Conservation (phyloP, 2,113 vertebrate species). For the Aspidoscelis tigris region DNA sequence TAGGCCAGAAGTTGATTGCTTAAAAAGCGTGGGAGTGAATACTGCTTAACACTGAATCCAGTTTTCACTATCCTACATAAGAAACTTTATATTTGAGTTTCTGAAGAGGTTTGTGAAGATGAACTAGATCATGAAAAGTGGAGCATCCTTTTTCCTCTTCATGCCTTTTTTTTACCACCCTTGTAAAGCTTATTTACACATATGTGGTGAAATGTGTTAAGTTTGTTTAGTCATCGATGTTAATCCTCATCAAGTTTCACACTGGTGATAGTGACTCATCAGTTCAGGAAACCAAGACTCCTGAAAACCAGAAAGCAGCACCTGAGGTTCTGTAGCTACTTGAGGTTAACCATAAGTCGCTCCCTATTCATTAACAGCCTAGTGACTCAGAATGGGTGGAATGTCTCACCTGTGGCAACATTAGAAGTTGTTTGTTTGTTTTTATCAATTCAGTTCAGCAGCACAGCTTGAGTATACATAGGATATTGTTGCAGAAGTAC, state of each 20-base stretch:
- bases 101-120: slow-evolving; percentile 25
- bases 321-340: slow-evolving; percentile 19
- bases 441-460: neutral
- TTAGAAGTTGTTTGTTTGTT: neutral
- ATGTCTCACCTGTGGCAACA: neutral
- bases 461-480: neutral
- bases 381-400: neutral
- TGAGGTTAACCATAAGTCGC: slow-evolving; percentile 17
- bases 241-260: slow-evolving; percentile 62
- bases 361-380: neutral
- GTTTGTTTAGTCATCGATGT: slow-evolving; percentile 65
- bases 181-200: slow-evolving; percentile 51
- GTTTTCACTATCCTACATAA: slow-evolving; percentile 25
- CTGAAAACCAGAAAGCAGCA: slow-evolving; percentile 35
- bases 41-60: slow-evolving; percentile 12
- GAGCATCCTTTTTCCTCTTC: neutral
- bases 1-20: slow-evolving; percentile 35
- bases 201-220: slow-evolving; percentile 54
- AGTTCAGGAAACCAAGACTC: slow-evolving; percentile 46
- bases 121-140: slow-evolving; percentile 19
- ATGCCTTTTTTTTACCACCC: slow-evolving; percentile 45
- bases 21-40: neutral
- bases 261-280: slow-evolving; percentile 64
- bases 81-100: slow-evolving; percentile 8
- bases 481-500: neutral